These are phyloP conservation scores for Drosophila demipolita DNA, from an alignment of 2,888 invertebrate species.

Conservation along the genomic window DNA sequence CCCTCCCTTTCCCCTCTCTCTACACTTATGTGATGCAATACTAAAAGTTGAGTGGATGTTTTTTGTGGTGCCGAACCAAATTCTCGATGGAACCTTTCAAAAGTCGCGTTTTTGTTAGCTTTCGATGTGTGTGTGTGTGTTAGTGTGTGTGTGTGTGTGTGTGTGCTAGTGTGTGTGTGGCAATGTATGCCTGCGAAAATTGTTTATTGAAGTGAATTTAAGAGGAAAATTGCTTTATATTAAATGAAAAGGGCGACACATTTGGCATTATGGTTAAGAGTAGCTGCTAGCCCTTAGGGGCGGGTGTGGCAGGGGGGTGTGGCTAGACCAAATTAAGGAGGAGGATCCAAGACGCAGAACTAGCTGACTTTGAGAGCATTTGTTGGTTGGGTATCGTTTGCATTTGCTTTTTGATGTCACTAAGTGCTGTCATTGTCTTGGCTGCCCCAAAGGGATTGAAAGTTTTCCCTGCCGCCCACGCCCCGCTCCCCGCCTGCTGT, in stretches of 20 bases:
- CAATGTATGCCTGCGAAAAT: conserved; percentile 52
- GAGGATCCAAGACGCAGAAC: conserved; percentile 8
- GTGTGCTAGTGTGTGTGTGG: conserved; percentile 5
- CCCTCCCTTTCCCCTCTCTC: background rate
- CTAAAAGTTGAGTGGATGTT: conserved; percentile 7
- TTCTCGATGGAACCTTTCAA: conserved; percentile 46
- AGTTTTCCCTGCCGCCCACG: background rate
- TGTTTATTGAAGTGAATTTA: conserved; percentile 79
- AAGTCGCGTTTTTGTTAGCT: conserved; percentile 58
- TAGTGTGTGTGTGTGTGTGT: conserved; percentile 5
- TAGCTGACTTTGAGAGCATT: conserved; percentile 34
- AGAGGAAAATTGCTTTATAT: conserved; percentile 79
- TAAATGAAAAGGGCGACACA: conserved; percentile 69
- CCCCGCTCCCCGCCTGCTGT: background rate
- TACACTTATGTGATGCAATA: conserved; percentile 28
- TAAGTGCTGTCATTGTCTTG: conserved; percentile 72
- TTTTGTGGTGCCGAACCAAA: conserved; percentile 1
- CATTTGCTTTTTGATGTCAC: conserved; percentile 66
- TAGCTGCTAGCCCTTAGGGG: conserved; percentile 7
- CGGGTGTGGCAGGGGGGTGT: background rate
- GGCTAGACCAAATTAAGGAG: background rate
- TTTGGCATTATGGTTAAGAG: conserved; percentile 48
- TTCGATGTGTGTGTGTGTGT: conserved; percentile 36
- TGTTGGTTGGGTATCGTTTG: conserved; percentile 33
- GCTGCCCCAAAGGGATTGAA: conserved; percentile 54